Conservation (phyloP, 2,113 vertebrate genomes). For the Tinamus guttatus region DNA sequence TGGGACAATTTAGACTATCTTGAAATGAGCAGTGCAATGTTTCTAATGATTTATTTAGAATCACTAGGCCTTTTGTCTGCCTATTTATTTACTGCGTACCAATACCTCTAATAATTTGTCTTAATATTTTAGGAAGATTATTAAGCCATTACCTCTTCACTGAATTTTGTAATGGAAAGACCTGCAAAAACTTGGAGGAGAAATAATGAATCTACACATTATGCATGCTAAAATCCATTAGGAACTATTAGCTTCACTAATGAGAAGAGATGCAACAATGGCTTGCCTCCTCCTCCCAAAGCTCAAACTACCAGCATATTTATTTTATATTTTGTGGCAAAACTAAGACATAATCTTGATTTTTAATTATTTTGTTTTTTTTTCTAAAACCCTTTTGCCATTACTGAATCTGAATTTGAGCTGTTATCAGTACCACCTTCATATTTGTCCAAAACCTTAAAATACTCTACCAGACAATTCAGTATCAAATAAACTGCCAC, state of each 20-base stretch:
- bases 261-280: not conserved
- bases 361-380: not conserved
- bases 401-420: not conserved
- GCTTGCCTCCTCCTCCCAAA: not conserved
- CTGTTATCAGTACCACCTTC: not conserved
- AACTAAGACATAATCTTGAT: not conserved
- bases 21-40: not conserved
- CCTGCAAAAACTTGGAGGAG: not conserved
- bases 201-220: not conserved
- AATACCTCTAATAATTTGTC: not conserved
- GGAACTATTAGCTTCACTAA: not conserved
- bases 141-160: not conserved
- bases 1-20: not conserved
- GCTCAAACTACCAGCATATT: not conserved
- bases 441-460: not conserved
- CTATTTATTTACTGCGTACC: not conserved
- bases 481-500: not conserved
- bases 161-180: not conserved
- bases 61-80: not conserved
- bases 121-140: not conserved
- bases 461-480: not conserved
- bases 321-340: not conserved
- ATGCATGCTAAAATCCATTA: not conserved
- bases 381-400: not conserved
- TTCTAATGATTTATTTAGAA: slow-evolving; percentile 19